Conservation (phyloP, 2,113 vertebrate species). For the Anseranas semipalmata region DNA sequence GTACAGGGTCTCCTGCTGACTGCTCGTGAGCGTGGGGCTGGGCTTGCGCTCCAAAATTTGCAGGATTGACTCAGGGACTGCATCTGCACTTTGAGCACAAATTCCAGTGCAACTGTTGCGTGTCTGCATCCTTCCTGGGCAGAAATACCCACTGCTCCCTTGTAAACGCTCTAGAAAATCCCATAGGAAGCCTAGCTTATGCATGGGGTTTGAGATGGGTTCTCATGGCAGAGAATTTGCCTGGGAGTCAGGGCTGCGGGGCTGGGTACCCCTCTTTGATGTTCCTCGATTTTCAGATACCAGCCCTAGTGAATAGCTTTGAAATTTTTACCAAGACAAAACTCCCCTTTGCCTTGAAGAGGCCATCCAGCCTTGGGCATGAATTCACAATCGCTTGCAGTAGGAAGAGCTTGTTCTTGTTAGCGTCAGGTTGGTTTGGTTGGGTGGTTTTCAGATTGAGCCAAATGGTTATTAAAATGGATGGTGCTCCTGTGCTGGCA, state of each 20-base stretch:
- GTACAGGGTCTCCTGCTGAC: not conserved
- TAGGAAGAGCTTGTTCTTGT: slow-evolving; percentile 59
- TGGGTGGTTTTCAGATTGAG: slow-evolving; percentile 68
- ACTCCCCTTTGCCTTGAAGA: slow-evolving; percentile 52
- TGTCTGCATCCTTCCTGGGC: not conserved
- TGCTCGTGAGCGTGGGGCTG: not conserved
- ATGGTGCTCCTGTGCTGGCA: slow-evolving; percentile 63
- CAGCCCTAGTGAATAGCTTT: not conserved
- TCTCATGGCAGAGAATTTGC: not conserved
- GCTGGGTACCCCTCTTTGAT: slow-evolving; percentile 25
- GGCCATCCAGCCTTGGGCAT: slow-evolving; percentile 54
- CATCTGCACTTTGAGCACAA: not conserved
- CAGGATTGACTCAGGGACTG: not conserved
- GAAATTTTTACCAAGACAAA: slow-evolving; percentile 56
- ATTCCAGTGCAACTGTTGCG: not conserved
- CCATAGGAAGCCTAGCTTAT: not conserved
- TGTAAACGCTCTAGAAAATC: not conserved
- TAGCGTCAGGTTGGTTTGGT: slow-evolving; percentile 61
- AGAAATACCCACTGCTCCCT: not conserved
- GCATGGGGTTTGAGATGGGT: not conserved
- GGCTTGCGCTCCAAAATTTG: not conserved
- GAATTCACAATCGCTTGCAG: slow-evolving; percentile 38
- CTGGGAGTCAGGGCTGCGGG: not conserved
- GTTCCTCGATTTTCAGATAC: slow-evolving; percentile 12
- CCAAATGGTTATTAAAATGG: slow-evolving; percentile 71